Base-by-base conservation (phyloP, 2,797 vertebrate genomes). In the Dendrocincla tyrannina region DNA sequence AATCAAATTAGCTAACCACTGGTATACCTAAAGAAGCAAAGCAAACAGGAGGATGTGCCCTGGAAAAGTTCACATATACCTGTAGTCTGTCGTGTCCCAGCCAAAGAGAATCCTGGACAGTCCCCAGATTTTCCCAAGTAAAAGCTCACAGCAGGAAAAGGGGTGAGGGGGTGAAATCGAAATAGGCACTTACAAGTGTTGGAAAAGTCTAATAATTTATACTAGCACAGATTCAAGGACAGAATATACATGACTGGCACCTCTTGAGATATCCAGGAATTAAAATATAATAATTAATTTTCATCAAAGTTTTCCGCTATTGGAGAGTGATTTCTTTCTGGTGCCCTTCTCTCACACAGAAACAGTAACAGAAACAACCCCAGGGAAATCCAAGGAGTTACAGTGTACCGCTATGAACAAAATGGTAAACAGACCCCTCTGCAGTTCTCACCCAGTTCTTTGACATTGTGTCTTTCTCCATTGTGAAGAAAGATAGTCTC, bases 151-250 rank as follows among this genome's bases (percentile, higher is more conserved):
- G 58, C 17, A 55, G 63, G 41, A 72, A 77, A 77, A 59, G 28
- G 8, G 6, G 3, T 13, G 25, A 11, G 13, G n/a, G 9, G 4
- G 3, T 3, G 19, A 72, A 66, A 14, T 5, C 70, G 55, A 90
- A 85, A 72, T 17, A 27, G 68, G 24, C 23, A 77, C 19, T 67
- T 85, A 73, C 2, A 72, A 33, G 32, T 69, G 30, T 60, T 58
- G 91, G 28, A 75, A 73, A 89, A 88, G 49, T 58, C 79, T 59
- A 84, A 64, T 63, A 80, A 93, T 89, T 94, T 88, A 59, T 69
- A 83, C 13, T 44, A 88, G 22, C 33, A 62, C 44, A 91, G 46
- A 81, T 30, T 24, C 32, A 76, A 33, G 59, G 52, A 92, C 67
- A 13, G 94, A 95, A 88, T 89, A 67, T 1, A 81, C 50, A 86